These are phyloP conservation scores for Caiman crocodilus DNA, from an alignment of 2,797 vertebrate species.

Conservation along the genomic window DNA sequence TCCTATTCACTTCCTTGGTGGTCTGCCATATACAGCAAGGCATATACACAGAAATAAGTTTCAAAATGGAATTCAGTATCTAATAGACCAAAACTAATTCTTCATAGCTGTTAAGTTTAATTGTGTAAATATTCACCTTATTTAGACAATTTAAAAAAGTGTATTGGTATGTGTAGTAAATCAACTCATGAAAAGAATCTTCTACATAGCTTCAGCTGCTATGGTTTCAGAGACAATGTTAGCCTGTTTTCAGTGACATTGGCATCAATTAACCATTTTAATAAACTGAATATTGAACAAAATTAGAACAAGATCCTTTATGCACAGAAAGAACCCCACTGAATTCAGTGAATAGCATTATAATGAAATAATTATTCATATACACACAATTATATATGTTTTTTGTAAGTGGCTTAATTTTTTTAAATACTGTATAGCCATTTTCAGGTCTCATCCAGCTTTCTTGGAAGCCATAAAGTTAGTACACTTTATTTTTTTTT, in stretches of 20 bases:
- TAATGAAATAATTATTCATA: conserved; percentile 1
- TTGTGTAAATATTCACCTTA: conserved; percentile 53
- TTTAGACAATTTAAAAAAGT: conserved; percentile 18
- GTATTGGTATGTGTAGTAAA: background rate
- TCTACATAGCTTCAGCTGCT: conserved; percentile 35
- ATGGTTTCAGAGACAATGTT: background rate
- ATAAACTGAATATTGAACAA: conserved; percentile 42
- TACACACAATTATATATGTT: background rate
- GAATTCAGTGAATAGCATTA: conserved; percentile 43
- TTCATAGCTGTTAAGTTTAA: conserved; percentile 59
- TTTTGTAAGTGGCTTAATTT: background rate
- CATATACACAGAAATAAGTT: conserved; percentile 51
- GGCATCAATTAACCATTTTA: conserved; percentile 31
- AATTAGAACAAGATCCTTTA: conserved; percentile 60
- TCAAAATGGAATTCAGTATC: conserved; percentile 15
- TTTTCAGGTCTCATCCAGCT: background rate
- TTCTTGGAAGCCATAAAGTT: background rate
- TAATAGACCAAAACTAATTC: conserved; percentile 14
- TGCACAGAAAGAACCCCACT: background rate
- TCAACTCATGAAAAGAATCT: background rate
- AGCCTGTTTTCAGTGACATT: conserved; percentile 40
- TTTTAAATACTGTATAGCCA: background rate
- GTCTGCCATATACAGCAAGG: conserved; percentile 45
- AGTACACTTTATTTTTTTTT: conserved; percentile 30
- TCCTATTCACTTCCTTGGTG: conserved; percentile 39